Evolutionary conservation across 37 sponge, comb jelly and placozoan species (phyloP).

Genomic region (Diacarnus erythraeanus): DNA sequence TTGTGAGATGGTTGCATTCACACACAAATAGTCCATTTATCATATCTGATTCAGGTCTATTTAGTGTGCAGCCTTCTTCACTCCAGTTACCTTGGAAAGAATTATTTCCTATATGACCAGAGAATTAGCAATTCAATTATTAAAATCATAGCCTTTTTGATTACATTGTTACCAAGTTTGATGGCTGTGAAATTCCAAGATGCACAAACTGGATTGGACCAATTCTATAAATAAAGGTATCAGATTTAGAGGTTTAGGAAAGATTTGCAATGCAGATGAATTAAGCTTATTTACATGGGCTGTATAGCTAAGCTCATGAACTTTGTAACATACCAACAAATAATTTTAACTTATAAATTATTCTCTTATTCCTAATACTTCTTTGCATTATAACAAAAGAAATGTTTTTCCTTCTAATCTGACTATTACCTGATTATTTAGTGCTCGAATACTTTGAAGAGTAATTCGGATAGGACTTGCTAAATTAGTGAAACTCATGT

Average conservation of each 20-base stretch:
- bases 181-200: conserved; percentile 44
- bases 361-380: too few relatives aligned
- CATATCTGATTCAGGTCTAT: not conserved
- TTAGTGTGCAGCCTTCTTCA: conserved; percentile 18
- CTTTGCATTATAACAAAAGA: too few relatives aligned
- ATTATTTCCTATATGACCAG: too few relatives aligned
- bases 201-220: conserved; percentile 39
- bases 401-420: not conserved
- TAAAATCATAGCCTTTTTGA: not conserved
- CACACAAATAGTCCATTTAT: conserved; percentile 21
- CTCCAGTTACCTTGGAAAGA: conserved; percentile 35
- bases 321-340: too few relatives aligned
- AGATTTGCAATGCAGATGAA: too few relatives aligned
- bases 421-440: not conserved
- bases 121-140: too few relatives aligned
- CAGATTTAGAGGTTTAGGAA: not conserved
- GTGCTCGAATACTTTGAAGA: conserved; percentile 19
- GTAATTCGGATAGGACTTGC: conserved; percentile 14
- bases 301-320: too few relatives aligned
- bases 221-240: conserved; percentile 5
- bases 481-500: not conserved
- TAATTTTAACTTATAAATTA: too few relatives aligned
- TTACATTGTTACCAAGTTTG: not conserved
- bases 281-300: too few relatives aligned
- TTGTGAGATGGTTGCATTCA: conserved; percentile 66